Evolutionary conservation across 2,113 vertebrate genomes (phyloP).

Genomic region (Stictonetta naevosa): DNA sequence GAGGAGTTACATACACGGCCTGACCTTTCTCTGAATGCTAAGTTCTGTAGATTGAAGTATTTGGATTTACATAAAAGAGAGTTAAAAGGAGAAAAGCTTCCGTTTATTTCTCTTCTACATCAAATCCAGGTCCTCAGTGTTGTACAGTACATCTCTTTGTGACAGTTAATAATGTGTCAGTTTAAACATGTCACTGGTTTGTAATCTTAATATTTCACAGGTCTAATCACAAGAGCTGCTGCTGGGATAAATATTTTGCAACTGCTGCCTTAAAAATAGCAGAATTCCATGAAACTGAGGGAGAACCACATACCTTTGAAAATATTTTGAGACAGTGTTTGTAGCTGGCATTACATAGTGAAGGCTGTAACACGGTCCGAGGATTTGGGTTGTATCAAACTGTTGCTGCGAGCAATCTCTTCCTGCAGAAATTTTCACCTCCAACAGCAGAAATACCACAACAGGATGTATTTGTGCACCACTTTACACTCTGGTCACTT

Average conservation of each 20-base stretch:
- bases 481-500: constrained; percentile 11
- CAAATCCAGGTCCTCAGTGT: background rate
- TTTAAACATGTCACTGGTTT: background rate
- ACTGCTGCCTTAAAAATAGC: background rate
- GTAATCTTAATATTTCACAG: background rate
- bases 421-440: background rate
- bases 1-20: background rate
- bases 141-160: rapidly evolving
- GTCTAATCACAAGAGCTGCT: background rate
- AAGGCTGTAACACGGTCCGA: background rate
- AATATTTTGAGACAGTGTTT: background rate
- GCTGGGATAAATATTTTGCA: background rate
- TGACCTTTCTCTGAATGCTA: background rate
- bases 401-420: background rate
- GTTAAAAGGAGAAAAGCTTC: background rate
- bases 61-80: background rate
- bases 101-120: background rate
- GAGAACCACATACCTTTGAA: background rate
- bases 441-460: background rate
- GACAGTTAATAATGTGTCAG: background rate
- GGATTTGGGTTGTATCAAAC: background rate
- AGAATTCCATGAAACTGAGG: background rate
- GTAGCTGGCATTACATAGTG: background rate
- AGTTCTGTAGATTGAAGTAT: background rate
- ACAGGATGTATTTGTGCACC: background rate